Percentiles rank a stretch among this genome's conserved stretches.
Conservation (phyloP, 2,888 invertebrate genomes). For the Platycheirus albimanus region DNA sequence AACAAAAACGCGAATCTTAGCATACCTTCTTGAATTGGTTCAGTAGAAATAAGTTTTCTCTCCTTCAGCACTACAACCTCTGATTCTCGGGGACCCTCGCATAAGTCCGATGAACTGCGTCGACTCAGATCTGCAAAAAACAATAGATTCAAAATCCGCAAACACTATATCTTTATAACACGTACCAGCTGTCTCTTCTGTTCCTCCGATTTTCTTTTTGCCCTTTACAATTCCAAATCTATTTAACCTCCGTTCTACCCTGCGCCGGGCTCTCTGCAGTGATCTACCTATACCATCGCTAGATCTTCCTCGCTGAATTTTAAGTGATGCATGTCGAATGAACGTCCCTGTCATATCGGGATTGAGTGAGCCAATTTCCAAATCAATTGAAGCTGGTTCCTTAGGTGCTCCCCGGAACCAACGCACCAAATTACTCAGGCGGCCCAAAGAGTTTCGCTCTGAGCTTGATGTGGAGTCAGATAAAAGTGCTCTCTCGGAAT, state of each 20-base stretch:
- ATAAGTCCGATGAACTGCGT: constrained; percentile 91
- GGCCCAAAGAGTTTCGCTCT: constrained; percentile 83
- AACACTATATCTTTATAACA: constrained; percentile 83
- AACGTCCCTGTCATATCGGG: constrained; percentile 85
- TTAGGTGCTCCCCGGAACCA: constrained; percentile 86
- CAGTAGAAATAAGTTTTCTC: constrained; percentile 90
- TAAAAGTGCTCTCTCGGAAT: constrained; percentile 90
- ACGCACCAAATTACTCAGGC: constrained; percentile 88
- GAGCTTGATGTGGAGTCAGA: constrained; percentile 84
- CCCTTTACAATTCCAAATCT: constrained; percentile 92
- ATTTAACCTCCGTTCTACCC: constrained; percentile 94
- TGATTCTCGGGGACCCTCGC: constrained; percentile 91
- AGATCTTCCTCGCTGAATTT: constrained; percentile 81
- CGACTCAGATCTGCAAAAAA: constrained; percentile 86
- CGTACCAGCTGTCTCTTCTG: constrained; percentile 91
- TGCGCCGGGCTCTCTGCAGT: constrained; percentile 91
- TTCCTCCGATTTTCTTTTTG: constrained; percentile 94
- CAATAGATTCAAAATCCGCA: background rate
- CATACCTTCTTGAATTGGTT: constrained; percentile 93
- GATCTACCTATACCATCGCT: constrained; percentile 86
- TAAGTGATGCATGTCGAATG: constrained; percentile 83
- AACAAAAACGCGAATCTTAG: constrained; percentile 94
- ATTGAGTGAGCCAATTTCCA: constrained; percentile 84
- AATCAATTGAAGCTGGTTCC: constrained; percentile 84
- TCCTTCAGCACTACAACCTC: constrained; percentile 95